These are phyloP conservation scores for Diplolepis rosae DNA, from an alignment of 2,888 invertebrate genomes.

Conservation along the genomic window DNA sequence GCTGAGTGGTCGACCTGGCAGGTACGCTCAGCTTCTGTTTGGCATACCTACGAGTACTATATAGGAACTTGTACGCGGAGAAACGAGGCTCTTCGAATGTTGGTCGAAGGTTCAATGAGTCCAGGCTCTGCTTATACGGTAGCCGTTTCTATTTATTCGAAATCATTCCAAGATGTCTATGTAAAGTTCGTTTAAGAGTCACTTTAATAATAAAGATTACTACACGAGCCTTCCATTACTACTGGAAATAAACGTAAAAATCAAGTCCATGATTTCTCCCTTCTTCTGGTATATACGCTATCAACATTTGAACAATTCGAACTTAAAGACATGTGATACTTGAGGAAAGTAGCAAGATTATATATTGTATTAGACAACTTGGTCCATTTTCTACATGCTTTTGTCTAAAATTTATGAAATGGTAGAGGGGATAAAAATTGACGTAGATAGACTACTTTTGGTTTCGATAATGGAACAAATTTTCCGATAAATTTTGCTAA, in stretches of 20 bases:
- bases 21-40: conserved; percentile 71
- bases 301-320: too few species aligned
- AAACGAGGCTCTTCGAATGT: conserved; percentile 37
- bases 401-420: too few species aligned
- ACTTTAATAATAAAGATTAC: conserved; percentile 20
- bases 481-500: too few species aligned
- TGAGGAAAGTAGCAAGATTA: too few species aligned
- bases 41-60: conserved; percentile 62
- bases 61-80: conserved; percentile 35
- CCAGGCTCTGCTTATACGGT: conserved; percentile 39
- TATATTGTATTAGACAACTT: too few species aligned
- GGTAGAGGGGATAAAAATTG: too few species aligned
- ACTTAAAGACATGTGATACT: too few species aligned
- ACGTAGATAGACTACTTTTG: too few species aligned
- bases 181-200: conserved; percentile 20
- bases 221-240: conserved; percentile 28
- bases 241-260: neutral
- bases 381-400: too few species aligned
- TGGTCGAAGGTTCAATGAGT: conserved; percentile 36
- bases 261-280: too few species aligned
- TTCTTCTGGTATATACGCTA: too few species aligned
- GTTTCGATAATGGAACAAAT: too few species aligned
- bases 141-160: conserved; percentile 43
- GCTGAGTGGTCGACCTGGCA: conserved; percentile 72
- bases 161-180: conserved; percentile 33